Evolutionary conservation across 2,113 vertebrate species (phyloP).

Genomic region (Vidua macroura): DNA sequence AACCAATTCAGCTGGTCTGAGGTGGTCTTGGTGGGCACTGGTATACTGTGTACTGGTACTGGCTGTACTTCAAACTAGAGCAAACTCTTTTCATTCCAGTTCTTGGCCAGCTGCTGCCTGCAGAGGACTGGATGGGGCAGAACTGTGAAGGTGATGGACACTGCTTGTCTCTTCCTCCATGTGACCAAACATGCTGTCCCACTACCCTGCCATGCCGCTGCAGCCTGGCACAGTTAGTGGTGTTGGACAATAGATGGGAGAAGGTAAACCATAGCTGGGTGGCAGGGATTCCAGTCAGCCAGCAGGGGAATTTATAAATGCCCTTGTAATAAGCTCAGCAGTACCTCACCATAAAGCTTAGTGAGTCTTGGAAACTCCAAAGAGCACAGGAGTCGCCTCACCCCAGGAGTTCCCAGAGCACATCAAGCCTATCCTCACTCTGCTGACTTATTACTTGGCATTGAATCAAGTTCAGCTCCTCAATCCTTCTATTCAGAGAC

Average conservation of each 20-base stretch:
- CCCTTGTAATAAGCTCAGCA: background rate
- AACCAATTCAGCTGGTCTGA: background rate
- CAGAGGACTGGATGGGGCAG: background rate
- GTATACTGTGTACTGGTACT: too few species aligned
- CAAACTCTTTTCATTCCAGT: background rate
- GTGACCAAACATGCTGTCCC: background rate
- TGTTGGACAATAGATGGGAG: background rate
- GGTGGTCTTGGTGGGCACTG: background rate
- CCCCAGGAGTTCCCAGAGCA: background rate
- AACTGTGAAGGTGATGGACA: background rate
- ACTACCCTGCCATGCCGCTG: fast-evolving
- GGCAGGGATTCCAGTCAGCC: background rate
- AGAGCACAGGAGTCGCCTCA: background rate
- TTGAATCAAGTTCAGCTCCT: background rate
- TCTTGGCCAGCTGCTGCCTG: background rate
- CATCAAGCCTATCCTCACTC: background rate
- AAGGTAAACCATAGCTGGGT: background rate
- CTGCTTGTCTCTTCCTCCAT: background rate
- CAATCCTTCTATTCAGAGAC: background rate
- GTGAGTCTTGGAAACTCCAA: background rate
- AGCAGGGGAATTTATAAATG: background rate
- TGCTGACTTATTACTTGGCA: background rate
- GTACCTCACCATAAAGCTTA: background rate
- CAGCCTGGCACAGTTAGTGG: background rate
- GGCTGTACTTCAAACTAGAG: background rate